Conservation (phyloP, 1,140 invertebrate species). For the Drosophila littoralis region DNA sequence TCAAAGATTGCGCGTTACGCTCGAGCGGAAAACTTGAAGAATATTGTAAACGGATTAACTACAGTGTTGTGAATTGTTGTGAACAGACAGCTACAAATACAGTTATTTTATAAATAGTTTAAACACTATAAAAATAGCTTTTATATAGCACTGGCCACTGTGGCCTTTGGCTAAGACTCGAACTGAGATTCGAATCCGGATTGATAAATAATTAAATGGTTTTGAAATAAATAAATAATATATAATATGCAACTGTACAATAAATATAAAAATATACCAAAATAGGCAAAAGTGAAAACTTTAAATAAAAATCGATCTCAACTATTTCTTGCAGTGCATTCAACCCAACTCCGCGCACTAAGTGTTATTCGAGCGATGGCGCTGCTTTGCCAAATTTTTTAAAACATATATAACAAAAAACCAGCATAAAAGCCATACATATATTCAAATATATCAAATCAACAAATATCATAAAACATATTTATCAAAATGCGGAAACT, state of each 20-base stretch:
- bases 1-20: constrained; percentile 3
- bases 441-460: not conserved
- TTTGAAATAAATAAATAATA: too few species aligned
- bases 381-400: not conserved
- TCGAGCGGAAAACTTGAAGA: not conserved
- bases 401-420: constrained; percentile 5
- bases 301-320: not conserved
- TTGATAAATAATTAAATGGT: not conserved
- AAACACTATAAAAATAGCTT: too few species aligned
- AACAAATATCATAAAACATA: constrained; percentile 3
- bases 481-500: constrained; percentile 35
- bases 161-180: too few species aligned
- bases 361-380: constrained; percentile 24
- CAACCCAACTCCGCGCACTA: not conserved
- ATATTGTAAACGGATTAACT: not conserved
- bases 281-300: too few species aligned
- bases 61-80: not conserved
- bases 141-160: too few species aligned
- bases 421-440: not conserved
- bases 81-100: not conserved
- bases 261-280: not conserved
- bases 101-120: too few species aligned
- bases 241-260: not conserved
- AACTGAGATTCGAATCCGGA: too few species aligned
- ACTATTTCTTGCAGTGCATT: constrained; percentile 32